These are phyloP conservation scores for Cephus cinctus DNA, from an alignment of 1,140 invertebrate genomes.

Conservation along the genomic window DNA sequence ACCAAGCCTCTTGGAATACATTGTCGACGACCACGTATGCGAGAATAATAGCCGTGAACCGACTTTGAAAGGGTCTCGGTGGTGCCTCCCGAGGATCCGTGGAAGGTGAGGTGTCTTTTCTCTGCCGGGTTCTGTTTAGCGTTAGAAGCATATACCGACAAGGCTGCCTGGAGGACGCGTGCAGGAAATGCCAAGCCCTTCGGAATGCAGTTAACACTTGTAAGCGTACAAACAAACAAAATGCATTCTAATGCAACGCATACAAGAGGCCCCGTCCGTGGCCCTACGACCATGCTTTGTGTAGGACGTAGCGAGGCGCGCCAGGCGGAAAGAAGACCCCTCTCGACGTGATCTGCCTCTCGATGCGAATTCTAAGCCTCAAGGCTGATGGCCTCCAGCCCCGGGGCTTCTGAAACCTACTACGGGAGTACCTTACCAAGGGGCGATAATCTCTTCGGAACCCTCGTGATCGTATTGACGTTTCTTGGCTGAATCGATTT, in stretches of 20 bases:
- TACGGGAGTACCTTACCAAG: too few relatives aligned
- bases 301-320: too few relatives aligned
- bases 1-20: too few relatives aligned
- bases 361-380: constrained; percentile 29
- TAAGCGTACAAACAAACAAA: constrained; percentile 29
- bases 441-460: too few relatives aligned
- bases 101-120: neutral
- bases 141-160: constrained; percentile 18
- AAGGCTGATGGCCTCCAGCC: constrained; percentile 20
- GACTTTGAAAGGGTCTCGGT: too few relatives aligned
- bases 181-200: constrained; percentile 36
- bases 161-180: constrained; percentile 41
- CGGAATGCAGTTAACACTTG: constrained; percentile 31
- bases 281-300: too few relatives aligned
- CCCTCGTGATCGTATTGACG: too few relatives aligned
- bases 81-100: neutral
- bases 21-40: too few relatives aligned
- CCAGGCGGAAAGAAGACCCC: constrained; percentile 16
- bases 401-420: constrained; percentile 26
- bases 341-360: constrained; percentile 27
- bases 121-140: neutral
- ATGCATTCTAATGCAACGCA: constrained; percentile 28
- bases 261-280: constrained; percentile 6
- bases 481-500: too few relatives aligned
- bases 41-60: too few relatives aligned